Conservation (phyloP, 2,888 invertebrate genomes). For the Adelphocoris suturalis region DNA sequence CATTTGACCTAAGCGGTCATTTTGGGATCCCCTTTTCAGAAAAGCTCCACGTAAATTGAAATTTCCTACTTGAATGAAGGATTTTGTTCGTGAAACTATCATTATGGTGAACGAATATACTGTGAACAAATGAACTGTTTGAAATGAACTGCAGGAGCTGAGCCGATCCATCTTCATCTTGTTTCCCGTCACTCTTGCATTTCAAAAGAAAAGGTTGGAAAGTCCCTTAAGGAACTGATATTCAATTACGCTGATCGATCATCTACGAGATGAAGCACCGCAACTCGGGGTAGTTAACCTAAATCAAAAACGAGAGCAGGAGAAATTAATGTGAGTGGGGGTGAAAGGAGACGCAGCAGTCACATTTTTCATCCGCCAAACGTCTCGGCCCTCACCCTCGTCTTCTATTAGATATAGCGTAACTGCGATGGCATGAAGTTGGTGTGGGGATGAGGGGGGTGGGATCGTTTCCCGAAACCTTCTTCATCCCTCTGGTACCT, state of each 20-base stretch:
- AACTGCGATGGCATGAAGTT: conserved; percentile 8
- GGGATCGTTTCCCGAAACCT: conserved; percentile 26
- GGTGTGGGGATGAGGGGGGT: neutral
- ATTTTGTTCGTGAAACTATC: no score
- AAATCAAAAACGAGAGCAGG: neutral
- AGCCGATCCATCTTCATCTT: no score
- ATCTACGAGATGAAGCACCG: conserved; percentile 7
- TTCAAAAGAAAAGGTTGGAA: no score
- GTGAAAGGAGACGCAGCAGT: conserved; percentile 44
- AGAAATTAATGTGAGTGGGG: conserved; percentile 27
- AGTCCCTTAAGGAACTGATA: neutral
- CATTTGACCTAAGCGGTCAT: no score
- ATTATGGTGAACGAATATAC: no score
- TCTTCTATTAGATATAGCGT: conserved; percentile 28
- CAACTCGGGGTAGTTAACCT: conserved; percentile 13
- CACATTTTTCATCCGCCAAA: conserved; percentile 46
- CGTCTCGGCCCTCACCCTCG: conserved; percentile 10
- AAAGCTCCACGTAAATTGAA: no score
- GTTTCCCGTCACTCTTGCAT: no score
- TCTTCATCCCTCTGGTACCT: conserved; percentile 22
- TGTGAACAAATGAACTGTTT: no score
- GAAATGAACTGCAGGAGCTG: no score
- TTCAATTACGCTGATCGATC: conserved; percentile 5
- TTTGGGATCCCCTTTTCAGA: no score
- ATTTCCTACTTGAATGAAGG: no score